A percentile compares a stretch with the other conserved stretches of the same genome.
Conservation (phyloP, 2,888 invertebrate species). For the Ophion slaviceki region DNA sequence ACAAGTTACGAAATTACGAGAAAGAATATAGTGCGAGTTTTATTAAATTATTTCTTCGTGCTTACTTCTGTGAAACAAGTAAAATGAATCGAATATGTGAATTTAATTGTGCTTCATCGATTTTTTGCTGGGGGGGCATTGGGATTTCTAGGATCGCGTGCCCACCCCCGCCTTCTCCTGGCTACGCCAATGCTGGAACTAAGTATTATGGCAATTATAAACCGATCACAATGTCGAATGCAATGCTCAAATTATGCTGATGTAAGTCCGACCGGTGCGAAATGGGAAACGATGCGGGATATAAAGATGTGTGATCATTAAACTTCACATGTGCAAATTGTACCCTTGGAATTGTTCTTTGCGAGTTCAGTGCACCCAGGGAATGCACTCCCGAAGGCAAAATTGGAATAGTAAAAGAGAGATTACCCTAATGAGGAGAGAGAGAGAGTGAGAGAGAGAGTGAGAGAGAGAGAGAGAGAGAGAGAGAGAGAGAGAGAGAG, state of each 20-base stretch:
- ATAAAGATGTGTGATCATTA: conserved; percentile 21
- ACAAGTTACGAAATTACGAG: too few relatives aligned
- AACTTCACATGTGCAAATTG: conserved; percentile 16
- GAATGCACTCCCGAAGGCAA: conserved; percentile 51
- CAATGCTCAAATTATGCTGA: neutral
- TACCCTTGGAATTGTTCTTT: conserved; percentile 52
- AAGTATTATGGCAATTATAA: too few relatives aligned
- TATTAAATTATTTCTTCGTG: too few relatives aligned
- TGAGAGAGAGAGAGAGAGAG: too few relatives aligned
- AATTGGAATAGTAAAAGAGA: conserved; percentile 64
- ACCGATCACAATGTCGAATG: neutral
- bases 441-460: conserved; percentile 25
- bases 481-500: conserved; percentile 15
- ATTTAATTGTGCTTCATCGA: too few relatives aligned
- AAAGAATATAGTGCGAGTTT: too few relatives aligned
- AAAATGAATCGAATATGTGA: too few relatives aligned
- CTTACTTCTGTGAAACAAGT: too few relatives aligned
- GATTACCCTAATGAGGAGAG: conserved; percentile 49
- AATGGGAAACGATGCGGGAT: neutral
- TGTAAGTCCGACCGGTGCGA: neutral
- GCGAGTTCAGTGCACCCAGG: conserved; percentile 61
- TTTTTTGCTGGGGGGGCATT: too few relatives aligned
- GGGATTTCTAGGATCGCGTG: too few relatives aligned
- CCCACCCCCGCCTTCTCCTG: too few relatives aligned
- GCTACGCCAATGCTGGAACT: too few relatives aligned